Evolutionary conservation across 2,797 vertebrate genomes (phyloP).

Genomic region (Paratrypauchen microcephalus): DNA sequence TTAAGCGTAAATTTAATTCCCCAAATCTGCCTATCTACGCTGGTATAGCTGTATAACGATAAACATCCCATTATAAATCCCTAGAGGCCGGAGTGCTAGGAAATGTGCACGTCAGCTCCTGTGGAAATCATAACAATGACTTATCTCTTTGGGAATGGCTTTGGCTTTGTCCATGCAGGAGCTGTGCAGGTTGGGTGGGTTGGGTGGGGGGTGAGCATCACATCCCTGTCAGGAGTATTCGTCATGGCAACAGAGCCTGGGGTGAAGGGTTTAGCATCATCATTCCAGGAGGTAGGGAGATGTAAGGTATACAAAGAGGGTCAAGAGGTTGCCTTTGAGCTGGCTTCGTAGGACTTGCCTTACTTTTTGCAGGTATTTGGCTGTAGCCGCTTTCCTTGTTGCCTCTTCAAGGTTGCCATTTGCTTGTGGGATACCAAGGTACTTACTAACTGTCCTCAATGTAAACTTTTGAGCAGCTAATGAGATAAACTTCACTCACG

Average conservation of each 20-base stretch:
- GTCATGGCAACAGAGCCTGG: constrained; percentile 43
- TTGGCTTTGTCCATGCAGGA: constrained; percentile 28
- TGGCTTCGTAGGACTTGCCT: no score
- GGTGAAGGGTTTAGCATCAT: constrained; percentile 51
- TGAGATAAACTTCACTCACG: neutral
- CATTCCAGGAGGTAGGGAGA: constrained; percentile 36
- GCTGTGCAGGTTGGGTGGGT: constrained; percentile 13
- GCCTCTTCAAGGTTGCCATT: no score
- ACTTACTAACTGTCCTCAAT: no score
- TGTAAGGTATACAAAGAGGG: constrained; percentile 30
- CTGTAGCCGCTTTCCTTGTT: no score
- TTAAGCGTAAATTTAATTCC: constrained; percentile 47
- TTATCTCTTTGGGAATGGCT: constrained; percentile 45
- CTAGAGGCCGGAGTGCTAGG: constrained; percentile 18
- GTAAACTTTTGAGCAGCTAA: neutral
- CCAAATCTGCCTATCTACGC: constrained; percentile 41
- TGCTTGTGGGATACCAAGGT: no score
- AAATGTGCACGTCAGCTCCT: constrained; percentile 51
- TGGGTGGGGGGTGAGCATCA: constrained; percentile 45
- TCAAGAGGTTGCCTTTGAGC: neutral
- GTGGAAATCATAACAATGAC: constrained; percentile 49
- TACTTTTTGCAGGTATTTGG: no score
- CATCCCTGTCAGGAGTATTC: constrained; percentile 62
- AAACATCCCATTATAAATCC: constrained; percentile 52
- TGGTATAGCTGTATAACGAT: constrained; percentile 41